Evolutionary conservation across 92 coral and sea anemone species (phyloP).

Genomic region (Porites cylindrica): DNA sequence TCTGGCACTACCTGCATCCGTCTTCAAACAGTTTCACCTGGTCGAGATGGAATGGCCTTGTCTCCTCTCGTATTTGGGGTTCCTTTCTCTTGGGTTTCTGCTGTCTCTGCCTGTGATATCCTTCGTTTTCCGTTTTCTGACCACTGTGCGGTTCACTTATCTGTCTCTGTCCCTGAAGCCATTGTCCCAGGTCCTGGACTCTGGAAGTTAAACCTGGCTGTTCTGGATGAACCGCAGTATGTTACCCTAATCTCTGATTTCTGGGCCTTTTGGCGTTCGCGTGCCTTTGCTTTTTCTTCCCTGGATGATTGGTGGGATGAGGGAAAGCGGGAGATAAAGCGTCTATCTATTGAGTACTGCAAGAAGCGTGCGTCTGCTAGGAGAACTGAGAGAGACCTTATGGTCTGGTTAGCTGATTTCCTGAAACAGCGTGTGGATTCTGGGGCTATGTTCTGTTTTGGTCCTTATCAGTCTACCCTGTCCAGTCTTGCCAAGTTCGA

Average conservation of each 20-base stretch:
- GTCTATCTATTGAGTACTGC: background rate
- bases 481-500: background rate
- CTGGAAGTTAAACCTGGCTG: slow-evolving; percentile 64
- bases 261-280: slow-evolving; percentile 46
- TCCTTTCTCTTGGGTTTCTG: slow-evolving; percentile 7
- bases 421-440: no score
- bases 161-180: slow-evolving; percentile 5
- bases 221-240: slow-evolving; percentile 21
- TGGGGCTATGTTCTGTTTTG: background rate
- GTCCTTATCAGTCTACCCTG: background rate
- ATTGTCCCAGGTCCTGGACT: slow-evolving; percentile 32
- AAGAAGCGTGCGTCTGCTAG: background rate
- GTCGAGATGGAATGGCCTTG: background rate
- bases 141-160: slow-evolving; percentile 33
- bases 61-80: slow-evolving; percentile 15
- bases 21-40: slow-evolving; percentile 16
- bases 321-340: slow-evolving; percentile 31
- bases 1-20: slow-evolving; percentile 47
- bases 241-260: background rate
- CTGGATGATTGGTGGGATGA: slow-evolving; percentile 51
- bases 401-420: no score
- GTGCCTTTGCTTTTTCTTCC: background rate
- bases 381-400: no score
- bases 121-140: slow-evolving; percentile 56
- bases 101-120: slow-evolving; percentile 7